Evolutionary conservation across 2,113 vertebrate genomes (phyloP).

Genomic region (Nannobrachium achirus): DNA sequence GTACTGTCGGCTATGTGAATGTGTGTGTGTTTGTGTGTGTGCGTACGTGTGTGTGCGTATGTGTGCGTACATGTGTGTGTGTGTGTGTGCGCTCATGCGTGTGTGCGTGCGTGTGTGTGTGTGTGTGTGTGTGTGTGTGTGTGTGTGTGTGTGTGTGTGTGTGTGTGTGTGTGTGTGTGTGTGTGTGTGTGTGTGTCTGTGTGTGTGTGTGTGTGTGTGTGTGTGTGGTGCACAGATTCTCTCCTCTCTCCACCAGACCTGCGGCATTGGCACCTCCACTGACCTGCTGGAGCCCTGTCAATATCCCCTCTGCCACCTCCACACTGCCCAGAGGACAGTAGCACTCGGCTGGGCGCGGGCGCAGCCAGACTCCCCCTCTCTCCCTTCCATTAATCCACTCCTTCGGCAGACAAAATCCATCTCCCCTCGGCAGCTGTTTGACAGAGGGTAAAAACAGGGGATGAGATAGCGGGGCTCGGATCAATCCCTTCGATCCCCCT

Average conservation of each 20-base stretch:
- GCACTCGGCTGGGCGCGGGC: constrained; percentile 42
- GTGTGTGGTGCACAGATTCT: constrained; percentile 33
- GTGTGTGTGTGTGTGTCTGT: constrained; percentile 3
- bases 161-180: constrained; percentile 32
- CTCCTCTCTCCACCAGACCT: constrained; percentile 36
- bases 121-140: constrained; percentile 2
- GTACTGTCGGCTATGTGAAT: neutral
- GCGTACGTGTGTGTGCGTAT: neutral
- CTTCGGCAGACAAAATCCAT: constrained; percentile 78
- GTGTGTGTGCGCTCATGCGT: constrained; percentile 11
- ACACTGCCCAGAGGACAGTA: constrained; percentile 57
- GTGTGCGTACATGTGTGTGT: constrained; percentile 3
- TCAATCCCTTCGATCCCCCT: constrained; percentile 80
- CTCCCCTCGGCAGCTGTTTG: constrained; percentile 78
- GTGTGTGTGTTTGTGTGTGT: neutral
- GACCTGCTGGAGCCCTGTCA: constrained; percentile 57
- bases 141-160: neutral
- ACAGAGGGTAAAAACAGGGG: constrained; percentile 81
- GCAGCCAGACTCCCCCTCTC: constrained; percentile 30
- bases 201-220: constrained; percentile 5
- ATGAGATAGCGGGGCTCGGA: constrained; percentile 74
- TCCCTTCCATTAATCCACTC: constrained; percentile 79
- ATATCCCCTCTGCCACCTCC: constrained; percentile 62
- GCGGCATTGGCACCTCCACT: constrained; percentile 51
- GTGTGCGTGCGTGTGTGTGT: neutral